phyloP scores from a whole-genome alignment of 2,797 vertebrate species.

The Nyctibius grandis region DNA sequence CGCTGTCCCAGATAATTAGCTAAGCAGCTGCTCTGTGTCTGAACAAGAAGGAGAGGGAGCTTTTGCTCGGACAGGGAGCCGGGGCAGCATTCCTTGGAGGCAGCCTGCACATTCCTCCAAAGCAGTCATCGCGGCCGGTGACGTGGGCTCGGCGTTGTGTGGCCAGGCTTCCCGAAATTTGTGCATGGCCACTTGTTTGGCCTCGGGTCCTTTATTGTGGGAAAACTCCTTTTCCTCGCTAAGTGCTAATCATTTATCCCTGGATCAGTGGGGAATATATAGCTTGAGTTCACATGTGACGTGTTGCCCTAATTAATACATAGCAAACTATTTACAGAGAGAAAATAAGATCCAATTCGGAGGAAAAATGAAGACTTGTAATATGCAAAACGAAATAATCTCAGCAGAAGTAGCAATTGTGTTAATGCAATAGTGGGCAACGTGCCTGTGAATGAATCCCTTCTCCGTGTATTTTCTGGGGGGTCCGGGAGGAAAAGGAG shows the following conservation, averaged over 20 bases:
- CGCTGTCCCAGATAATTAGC: conserved; percentile 30
- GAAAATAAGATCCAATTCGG: neutral
- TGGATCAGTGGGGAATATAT: neutral
- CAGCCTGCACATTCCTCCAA: conserved; percentile 1
- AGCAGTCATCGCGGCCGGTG: neutral
- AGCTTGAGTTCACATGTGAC: neutral
- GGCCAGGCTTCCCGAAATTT: neutral
- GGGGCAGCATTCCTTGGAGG: neutral
- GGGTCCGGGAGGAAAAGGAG: neutral
- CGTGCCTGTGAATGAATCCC: neutral
- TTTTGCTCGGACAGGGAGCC: neutral
- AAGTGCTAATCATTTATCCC: neutral
- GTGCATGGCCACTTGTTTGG: neutral
- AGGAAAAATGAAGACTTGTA: neutral
- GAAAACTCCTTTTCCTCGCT: neutral
- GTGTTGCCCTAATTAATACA: neutral
- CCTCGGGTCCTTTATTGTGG: neutral
- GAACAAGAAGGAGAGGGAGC: conserved; percentile 24
- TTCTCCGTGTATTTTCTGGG: neutral
- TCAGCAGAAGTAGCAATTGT: neutral
- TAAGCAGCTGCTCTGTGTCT: conserved; percentile 35
- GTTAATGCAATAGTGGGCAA: neutral
- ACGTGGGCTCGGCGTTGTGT: neutral
- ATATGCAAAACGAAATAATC: neutral
- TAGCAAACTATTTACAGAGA: neutral